Evolutionary conservation across 2,113 vertebrate species (phyloP), one percentile per base, ranked within the genome.

Genomic region (Saccopteryx bilineata): DNA sequence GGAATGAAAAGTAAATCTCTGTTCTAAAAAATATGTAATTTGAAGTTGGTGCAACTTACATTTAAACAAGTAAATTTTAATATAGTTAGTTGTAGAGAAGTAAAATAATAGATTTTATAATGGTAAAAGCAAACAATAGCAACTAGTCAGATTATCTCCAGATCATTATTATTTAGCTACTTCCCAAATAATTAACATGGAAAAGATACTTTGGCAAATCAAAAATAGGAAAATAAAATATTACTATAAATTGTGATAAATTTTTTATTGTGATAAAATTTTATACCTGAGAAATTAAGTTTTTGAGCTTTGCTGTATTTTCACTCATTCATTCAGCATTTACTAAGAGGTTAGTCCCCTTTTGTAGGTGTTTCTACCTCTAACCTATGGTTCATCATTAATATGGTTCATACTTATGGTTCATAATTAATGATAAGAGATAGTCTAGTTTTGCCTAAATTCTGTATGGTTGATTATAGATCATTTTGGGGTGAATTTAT

Each of bases 1-100:
- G 96, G 96, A 84, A 99, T 99, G 98, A 99, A 97, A 98, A 99
- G 99, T 99, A 99, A 99, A 96, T 83, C 84, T 9, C 13, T 14
- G 5, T 93, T 95, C 96, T 92, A 1, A 78, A 68, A 50, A 74
- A 11, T 88, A 21, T 33, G 26, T 31, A 8, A 50, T 81, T 90
- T 87, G 63, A 39, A 2, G 13, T 85, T 75, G 81, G 31, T 82
- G 14, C 13, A 84, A 56, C 11, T 1, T 39, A 60, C 4, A n/a
- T 95, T 91, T 97, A 65, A 54, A 72, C 87, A 94, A 92, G 48
- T 82, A 87, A 61, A 54, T 93, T 86, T 95, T 85, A 72, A 14
- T 46, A 15, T 31, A 87, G 18, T 69, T 88, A 56, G 13, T 92
- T 93, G 48, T 13, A 91, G 48, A 91, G 26, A 93, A 87, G 50